Conservation (phyloP, 2,113 vertebrate species). For the Elephas maximus region DNA sequence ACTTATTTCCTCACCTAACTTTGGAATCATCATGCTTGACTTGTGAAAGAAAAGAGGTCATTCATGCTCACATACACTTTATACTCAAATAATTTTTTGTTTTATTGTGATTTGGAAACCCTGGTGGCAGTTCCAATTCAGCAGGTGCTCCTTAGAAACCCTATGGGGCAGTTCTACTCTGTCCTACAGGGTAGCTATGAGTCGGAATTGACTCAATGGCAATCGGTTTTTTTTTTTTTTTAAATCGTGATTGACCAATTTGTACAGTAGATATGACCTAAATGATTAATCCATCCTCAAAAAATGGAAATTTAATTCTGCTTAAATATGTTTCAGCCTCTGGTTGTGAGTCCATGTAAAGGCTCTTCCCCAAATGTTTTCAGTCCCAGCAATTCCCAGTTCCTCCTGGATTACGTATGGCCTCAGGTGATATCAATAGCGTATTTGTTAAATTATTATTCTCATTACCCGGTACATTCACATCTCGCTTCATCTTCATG, state of each 20-base stretch:
- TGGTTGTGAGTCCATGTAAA: neutral
- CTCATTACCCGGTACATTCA: neutral
- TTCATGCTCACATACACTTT: neutral
- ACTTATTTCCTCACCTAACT: neutral
- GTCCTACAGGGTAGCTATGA: too few relatives aligned
- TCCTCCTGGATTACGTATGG: neutral
- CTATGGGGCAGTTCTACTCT: too few relatives aligned
- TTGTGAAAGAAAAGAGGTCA: neutral
- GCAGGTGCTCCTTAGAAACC: too few relatives aligned
- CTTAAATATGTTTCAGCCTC: neutral
- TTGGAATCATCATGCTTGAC: neutral
- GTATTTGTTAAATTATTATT: conserved; percentile 55
- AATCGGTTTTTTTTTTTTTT: too few relatives aligned
- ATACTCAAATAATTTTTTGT: neutral
- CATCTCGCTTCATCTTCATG: neutral
- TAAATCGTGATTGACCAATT: neutral
- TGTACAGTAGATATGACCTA: neutral
- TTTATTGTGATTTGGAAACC: neutral
- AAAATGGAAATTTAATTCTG: neutral
- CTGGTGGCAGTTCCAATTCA: too few relatives aligned
- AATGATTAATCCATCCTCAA: neutral
- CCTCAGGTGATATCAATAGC: neutral
- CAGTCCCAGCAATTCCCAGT: conserved; percentile 26
- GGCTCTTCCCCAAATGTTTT: neutral
- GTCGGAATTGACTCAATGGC: too few relatives aligned